Evolutionary conservation across 2,888 invertebrate species (phyloP).

Genomic region (Lasioglossum malachurum): DNA sequence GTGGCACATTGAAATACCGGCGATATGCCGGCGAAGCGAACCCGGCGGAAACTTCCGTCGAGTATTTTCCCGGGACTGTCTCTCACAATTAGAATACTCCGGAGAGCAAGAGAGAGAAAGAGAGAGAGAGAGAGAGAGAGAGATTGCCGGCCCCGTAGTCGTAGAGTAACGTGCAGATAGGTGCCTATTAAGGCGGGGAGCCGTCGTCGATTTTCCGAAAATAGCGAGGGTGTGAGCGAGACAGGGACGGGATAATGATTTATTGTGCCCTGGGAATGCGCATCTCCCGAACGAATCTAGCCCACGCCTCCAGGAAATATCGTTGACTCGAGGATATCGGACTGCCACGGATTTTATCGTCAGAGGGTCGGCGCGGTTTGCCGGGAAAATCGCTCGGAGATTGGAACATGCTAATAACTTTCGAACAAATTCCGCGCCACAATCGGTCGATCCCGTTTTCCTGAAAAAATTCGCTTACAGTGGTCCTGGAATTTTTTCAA

Average conservation of each 20-base stretch:
- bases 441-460: neutral
- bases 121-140: neutral
- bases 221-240: constrained; percentile 51
- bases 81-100: constrained; percentile 83
- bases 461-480: neutral
- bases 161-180: constrained; percentile 73
- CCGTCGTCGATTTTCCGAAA: constrained; percentile 68
- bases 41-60: constrained; percentile 78
- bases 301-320: constrained; percentile 25
- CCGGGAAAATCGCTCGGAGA: neutral
- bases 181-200: constrained; percentile 67
- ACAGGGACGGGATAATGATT: constrained; percentile 54
- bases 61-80: constrained; percentile 82
- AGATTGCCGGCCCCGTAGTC: constrained; percentile 74
- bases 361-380: neutral
- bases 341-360: constrained; percentile 11
- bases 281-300: constrained; percentile 32
- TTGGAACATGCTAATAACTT: neutral
- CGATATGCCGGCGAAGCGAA: constrained; percentile 69
- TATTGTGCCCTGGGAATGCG: constrained; percentile 55
- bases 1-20: constrained; percentile 80
- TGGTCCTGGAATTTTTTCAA: neutral
- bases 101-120: constrained; percentile 39
- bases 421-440: constrained; percentile 1
- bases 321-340: constrained; percentile 1